These are phyloP conservation scores for Entomobrya proxima DNA, from an alignment of 2,888 invertebrate species.

Conservation along the genomic window DNA sequence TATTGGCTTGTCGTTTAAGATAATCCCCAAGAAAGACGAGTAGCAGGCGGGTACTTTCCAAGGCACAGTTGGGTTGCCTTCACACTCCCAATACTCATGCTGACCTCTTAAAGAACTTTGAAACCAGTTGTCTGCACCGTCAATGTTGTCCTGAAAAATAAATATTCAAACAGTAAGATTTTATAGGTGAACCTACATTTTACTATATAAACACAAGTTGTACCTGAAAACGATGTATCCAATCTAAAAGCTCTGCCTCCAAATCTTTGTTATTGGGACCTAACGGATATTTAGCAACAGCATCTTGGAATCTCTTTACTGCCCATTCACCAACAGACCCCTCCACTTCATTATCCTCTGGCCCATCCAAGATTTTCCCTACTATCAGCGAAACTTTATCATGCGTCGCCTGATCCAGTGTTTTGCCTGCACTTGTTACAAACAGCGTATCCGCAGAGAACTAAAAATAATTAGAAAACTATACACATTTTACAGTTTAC, in stretches of 20 bases:
- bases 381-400: not conserved
- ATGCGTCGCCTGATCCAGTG: constrained; percentile 32
- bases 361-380: constrained; percentile 55
- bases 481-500: not conserved
- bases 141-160: constrained; percentile 76
- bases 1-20: constrained; percentile 55
- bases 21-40: constrained; percentile 64
- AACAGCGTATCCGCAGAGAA: constrained; percentile 52
- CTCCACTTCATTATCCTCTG: constrained; percentile 45
- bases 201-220: not conserved
- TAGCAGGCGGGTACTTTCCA: constrained; percentile 81
- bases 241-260: constrained; percentile 68
- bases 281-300: constrained; percentile 23
- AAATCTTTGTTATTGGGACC: constrained; percentile 32
- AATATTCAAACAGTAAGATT: not conserved
- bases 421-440: constrained; percentile 59
- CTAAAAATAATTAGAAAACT: constrained; percentile 29
- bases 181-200: too few species aligned
- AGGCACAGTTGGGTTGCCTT: constrained; percentile 84
- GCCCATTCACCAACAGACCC: constrained; percentile 63
- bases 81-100: constrained; percentile 83
- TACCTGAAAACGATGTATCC: constrained; percentile 74
- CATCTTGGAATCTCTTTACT: constrained; percentile 52
- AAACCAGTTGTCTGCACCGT: constrained; percentile 83
- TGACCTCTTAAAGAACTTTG: constrained; percentile 83